Percentiles rank a stretch among this genome's conserved stretches.
phyloP scores from a whole-genome alignment of 2,113 vertebrate genomes.

The Brachyhypopomus gauderio region DNA sequence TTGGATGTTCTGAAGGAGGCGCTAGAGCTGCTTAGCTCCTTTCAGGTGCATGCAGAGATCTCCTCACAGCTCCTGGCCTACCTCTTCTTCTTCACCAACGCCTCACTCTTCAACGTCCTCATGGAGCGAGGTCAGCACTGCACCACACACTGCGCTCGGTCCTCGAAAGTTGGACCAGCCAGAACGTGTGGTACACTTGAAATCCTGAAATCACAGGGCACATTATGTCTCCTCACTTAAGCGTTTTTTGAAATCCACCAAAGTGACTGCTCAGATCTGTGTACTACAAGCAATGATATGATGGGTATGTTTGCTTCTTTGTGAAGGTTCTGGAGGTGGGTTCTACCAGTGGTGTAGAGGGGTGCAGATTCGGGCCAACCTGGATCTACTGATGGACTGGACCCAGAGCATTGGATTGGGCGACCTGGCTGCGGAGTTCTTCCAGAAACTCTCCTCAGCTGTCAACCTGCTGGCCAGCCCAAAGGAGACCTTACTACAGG shows the following conservation, averaged over 20 bases:
- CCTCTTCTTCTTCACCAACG: constrained; percentile 82
- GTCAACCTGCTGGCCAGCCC: constrained; percentile 78
- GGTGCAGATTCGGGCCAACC: constrained; percentile 77
- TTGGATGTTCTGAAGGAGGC: constrained; percentile 75
- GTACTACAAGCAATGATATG: background rate
- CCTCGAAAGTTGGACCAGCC: background rate
- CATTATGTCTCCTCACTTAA: background rate
- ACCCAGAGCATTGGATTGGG: constrained; percentile 72
- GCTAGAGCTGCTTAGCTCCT: constrained; percentile 67
- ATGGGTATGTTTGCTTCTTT: constrained; percentile 12
- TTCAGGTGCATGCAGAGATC: constrained; percentile 76
- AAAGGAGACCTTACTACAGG: constrained; percentile 76
- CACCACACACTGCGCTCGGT: background rate
- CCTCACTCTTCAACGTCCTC: constrained; percentile 78
- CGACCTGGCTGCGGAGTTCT: constrained; percentile 70
- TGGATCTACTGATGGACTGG: constrained; percentile 80
- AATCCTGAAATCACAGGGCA: background rate
- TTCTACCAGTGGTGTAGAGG: constrained; percentile 80
- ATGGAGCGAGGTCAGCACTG: constrained; percentile 78
- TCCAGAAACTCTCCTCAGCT: constrained; percentile 73
- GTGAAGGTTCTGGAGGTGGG: constrained; percentile 69
- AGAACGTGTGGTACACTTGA: background rate
- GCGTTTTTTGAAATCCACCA: background rate
- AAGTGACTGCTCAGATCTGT: background rate
- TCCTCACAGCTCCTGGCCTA: constrained; percentile 75